Evolutionary conservation across 2,888 invertebrate species (phyloP), one percentile per base, ranked within the genome.

Genomic region (Cosmia pyralina): DNA sequence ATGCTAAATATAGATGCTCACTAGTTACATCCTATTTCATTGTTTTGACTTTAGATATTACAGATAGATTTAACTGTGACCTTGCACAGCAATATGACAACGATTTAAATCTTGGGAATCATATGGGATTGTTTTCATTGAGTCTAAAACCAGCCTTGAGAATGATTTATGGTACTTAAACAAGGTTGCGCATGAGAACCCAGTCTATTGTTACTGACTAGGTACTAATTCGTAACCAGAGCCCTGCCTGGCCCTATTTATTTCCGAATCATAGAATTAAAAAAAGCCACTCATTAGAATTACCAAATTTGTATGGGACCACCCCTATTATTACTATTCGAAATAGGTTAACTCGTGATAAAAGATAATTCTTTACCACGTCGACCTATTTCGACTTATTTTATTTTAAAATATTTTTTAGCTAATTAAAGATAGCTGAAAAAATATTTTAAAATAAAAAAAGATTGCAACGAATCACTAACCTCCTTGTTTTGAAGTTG

Each of bases 51-150:
- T 81, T 48, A 53, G 0, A 52, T 28, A 53, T 38, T 4, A 38
- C 52, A 55, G 15, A 82, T 78, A 19, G n/a, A 69, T 82, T 73
- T 59, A 11, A 59, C 69, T 38, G 13, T 65, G 65, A 82, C 82
- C 77, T 82, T 79, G 60, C 19, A 28, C 48, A 28, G 41, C 57
- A 57, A 69, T 34, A 55, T 67, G 13, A 50, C 41, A 62, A 52
- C 66, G 55, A 53, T 63, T 72, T 48, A 48, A 79, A 75, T 62
- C 60, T 72, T 44, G 17, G 48, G 72, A 48, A 44, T 50, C 55
- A 13, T 44, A 71, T 52, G 19, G 59, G 48, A 79, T 50, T 75
- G 72, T 55, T 78, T 28, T 57, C 34, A 79, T 17, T 38, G 44
- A 73, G 15, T 22, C 57, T 71, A 55, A 59, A 75, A 60, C 13